Percentiles rank a stretch among this genome's conserved stretches.
Conservation (phyloP, 2,113 vertebrate genomes). For the Campylomormyrus tamandua region DNA sequence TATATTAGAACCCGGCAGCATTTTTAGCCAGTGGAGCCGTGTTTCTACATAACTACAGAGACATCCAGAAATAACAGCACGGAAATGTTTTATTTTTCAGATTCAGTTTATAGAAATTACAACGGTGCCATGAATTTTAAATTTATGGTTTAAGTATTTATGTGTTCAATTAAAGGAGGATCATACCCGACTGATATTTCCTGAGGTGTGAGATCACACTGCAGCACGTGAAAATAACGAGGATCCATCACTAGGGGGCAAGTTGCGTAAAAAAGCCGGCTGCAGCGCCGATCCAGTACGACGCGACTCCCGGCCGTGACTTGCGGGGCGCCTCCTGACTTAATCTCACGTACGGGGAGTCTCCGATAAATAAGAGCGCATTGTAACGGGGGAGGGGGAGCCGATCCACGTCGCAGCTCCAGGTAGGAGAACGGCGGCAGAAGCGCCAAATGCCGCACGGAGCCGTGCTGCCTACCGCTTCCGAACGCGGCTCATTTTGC, state of each 20-base stretch:
- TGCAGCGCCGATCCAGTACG: constrained; percentile 7
- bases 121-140: not conserved
- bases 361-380: constrained; percentile 51
- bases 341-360: constrained; percentile 42
- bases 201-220: not conserved
- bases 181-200: not conserved
- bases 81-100: not conserved
- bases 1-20: not conserved
- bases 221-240: not conserved
- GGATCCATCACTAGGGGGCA: not conserved
- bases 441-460: not conserved
- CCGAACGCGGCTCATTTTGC: not conserved
- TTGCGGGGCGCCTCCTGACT: constrained; percentile 37
- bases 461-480: not conserved
- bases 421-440: constrained; percentile 35
- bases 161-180: not conserved
- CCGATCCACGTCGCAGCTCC: constrained; percentile 46
- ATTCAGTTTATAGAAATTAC: not conserved
- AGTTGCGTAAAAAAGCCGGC: not conserved
- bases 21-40: not conserved
- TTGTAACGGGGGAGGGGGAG: constrained; percentile 45
- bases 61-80: not conserved
- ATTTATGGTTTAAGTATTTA: not conserved
- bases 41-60: not conserved
- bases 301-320: constrained; percentile 34